Conservation (phyloP, 1,140 invertebrate genomes). For the Bombus waltoni region DNA sequence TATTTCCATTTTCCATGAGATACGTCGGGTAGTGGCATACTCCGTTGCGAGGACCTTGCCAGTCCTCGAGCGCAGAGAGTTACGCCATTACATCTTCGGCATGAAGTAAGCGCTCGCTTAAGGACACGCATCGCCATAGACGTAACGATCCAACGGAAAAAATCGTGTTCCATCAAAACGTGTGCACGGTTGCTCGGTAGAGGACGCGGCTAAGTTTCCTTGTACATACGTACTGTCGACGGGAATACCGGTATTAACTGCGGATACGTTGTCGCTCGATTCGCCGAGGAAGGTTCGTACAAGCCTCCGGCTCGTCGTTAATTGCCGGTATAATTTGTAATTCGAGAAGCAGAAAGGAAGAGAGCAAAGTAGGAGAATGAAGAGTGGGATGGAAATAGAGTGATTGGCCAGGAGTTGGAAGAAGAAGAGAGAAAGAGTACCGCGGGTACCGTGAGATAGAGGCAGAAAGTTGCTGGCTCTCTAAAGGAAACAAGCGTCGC, state of each 20-base stretch:
- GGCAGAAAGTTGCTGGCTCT: constrained; percentile 8
- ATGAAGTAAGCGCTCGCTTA: constrained; percentile 52
- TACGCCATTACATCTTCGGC: constrained; percentile 53
- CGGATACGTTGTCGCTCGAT: constrained; percentile 41
- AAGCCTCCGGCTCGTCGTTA: constrained; percentile 67
- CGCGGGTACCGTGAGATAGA: constrained; percentile 1
- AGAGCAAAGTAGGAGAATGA: constrained; percentile 30
- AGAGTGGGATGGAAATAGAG: constrained; percentile 36
- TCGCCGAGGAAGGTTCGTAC: constrained; percentile 67
- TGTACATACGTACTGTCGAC: constrained; percentile 56
- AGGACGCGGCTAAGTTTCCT: constrained; percentile 65
- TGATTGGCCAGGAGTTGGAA: background rate
- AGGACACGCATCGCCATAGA: constrained; percentile 60
- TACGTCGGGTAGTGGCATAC: constrained; percentile 37
- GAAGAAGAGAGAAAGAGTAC: constrained; percentile 9
- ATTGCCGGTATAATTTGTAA: constrained; percentile 74
- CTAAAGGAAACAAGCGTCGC: constrained; percentile 66
- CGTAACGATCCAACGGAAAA: constrained; percentile 62
- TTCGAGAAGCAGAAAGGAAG: constrained; percentile 62
- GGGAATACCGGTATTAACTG: constrained; percentile 58
- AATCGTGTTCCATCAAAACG: constrained; percentile 70
- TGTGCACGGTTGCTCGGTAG: constrained; percentile 19
- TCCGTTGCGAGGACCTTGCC: constrained; percentile 28
- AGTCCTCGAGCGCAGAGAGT: constrained; percentile 25
- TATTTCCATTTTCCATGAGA: constrained; percentile 67